Conservation (phyloP, 1,140 invertebrate species). For the Drosophila oshimai region DNA sequence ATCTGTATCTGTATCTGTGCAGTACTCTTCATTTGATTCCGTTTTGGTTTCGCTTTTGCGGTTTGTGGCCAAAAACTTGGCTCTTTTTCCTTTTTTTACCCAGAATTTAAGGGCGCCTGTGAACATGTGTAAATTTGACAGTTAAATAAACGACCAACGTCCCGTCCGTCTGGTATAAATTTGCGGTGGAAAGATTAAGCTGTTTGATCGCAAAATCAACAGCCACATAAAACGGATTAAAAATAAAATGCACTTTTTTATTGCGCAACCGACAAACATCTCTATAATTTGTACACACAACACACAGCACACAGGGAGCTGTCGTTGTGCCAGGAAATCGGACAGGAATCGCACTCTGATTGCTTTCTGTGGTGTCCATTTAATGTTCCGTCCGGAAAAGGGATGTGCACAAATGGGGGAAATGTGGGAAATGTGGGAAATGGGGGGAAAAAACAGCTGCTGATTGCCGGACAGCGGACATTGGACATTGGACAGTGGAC, state of each 20-base stretch:
- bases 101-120: slow-evolving; percentile 24
- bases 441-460: slow-evolving; percentile 9
- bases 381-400: slow-evolving; percentile 38
- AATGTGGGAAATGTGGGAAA: too few species aligned
- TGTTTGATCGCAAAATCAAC: slow-evolving; percentile 78
- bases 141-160: slow-evolving; percentile 52
- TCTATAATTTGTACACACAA: slow-evolving; percentile 1
- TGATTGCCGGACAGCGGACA: slow-evolving; percentile 35
- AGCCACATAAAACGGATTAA: slow-evolving; percentile 74
- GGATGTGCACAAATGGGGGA: neutral
- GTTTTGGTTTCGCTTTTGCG: slow-evolving; percentile 65
- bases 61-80: slow-evolving; percentile 40
- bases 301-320: neutral
- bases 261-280: slow-evolving; percentile 31
- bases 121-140: slow-evolving; percentile 72
- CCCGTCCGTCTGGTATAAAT: slow-evolving; percentile 46
- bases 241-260: slow-evolving; percentile 58
- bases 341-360: slow-evolving; percentile 59
- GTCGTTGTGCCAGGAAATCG: slow-evolving; percentile 1
- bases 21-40: slow-evolving; percentile 67
- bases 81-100: neutral
- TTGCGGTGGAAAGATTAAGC: slow-evolving; percentile 74
- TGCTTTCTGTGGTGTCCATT: slow-evolving; percentile 73
- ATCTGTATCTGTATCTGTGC: slow-evolving; percentile 5
- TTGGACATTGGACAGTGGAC: too few species aligned